A percentile compares a stretch with the other conserved stretches of the same genome.
Evolutionary conservation across 1,140 invertebrate genomes (phyloP).

Genomic region (Choristoneura fumiferana): DNA sequence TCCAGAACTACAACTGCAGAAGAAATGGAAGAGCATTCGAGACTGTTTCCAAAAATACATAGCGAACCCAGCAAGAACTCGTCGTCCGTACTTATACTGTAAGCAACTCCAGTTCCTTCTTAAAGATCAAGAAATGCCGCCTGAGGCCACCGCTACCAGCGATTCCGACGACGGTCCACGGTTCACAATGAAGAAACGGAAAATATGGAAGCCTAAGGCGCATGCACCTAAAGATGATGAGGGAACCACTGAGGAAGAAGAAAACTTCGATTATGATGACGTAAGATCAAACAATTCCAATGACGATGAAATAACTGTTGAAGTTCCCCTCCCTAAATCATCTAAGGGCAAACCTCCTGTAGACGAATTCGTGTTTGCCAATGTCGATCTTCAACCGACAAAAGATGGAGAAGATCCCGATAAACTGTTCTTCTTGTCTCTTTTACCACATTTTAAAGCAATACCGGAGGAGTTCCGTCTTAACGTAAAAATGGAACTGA

Average conservation of each 20-base stretch:
- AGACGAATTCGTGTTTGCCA: conserved; percentile 63
- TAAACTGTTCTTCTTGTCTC: conserved; percentile 60
- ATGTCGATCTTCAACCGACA: conserved; percentile 40
- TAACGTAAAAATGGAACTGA: conserved; percentile 67
- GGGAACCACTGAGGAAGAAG: conserved; percentile 49
- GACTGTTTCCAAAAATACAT: conserved; percentile 67
- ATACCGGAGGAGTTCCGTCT: conserved; percentile 58
- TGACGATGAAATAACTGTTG: conserved; percentile 28
- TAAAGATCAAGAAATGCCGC: conserved; percentile 36
- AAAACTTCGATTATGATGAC: conserved; percentile 31
- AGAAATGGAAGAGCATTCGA: conserved; percentile 70
- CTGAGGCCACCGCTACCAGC: conserved; percentile 26
- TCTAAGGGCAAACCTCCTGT: conserved; percentile 27
- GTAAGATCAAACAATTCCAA: conserved; percentile 10
- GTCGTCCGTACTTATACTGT: conserved; percentile 56
- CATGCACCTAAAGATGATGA: conserved; percentile 39
- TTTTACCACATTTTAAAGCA: conserved; percentile 60
- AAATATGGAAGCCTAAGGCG: conserved; percentile 47
- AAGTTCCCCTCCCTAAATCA: conserved; percentile 22
- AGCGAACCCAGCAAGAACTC: conserved; percentile 49
- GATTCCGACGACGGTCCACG: conserved; percentile 45
- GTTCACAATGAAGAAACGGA: conserved; percentile 23
- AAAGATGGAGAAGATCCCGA: conserved; percentile 55
- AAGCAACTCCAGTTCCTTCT: conserved; percentile 61
- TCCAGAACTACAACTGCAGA: conserved; percentile 67